A percentile compares a stretch with the other conserved stretches of the same genome.
Conservation (phyloP, 2,888 invertebrate genomes). For the Trisateles emortualis region DNA sequence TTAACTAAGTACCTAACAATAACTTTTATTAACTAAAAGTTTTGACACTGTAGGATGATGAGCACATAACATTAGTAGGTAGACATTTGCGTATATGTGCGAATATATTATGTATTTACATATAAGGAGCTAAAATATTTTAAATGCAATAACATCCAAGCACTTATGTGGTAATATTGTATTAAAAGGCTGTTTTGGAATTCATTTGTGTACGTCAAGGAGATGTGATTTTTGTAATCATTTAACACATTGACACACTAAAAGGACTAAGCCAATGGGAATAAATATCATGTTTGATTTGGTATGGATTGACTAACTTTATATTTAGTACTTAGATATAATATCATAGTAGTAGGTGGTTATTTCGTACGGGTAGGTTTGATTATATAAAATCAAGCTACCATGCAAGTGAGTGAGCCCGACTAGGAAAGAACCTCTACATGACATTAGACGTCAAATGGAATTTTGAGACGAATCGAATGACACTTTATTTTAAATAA, state of each 20-base stretch:
- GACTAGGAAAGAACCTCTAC: too few relatives aligned
- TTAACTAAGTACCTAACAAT: too few relatives aligned
- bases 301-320: not conserved
- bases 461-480: too few relatives aligned
- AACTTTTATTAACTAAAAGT: too few relatives aligned
- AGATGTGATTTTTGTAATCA: constrained; percentile 7
- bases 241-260: constrained; percentile 2
- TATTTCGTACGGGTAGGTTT: too few relatives aligned
- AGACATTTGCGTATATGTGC: not conserved
- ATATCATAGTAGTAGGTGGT: too few relatives aligned
- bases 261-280: constrained; percentile 2
- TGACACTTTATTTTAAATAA: too few relatives aligned
- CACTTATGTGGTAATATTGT: not conserved
- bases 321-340: too few relatives aligned
- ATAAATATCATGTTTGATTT: not conserved
- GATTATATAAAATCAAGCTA: too few relatives aligned
- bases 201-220: constrained; percentile 3
- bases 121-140: not conserved
- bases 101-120: not conserved
- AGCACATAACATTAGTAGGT: not conserved
- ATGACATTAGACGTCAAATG: too few relatives aligned
- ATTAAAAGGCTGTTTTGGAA: constrained; percentile 1
- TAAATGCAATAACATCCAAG: not conserved
- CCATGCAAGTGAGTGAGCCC: too few relatives aligned
- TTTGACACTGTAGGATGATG: too few relatives aligned